Base-by-base conservation (phyloP, 1,140 invertebrate species). In the Hesperophylax magnus region DNA sequence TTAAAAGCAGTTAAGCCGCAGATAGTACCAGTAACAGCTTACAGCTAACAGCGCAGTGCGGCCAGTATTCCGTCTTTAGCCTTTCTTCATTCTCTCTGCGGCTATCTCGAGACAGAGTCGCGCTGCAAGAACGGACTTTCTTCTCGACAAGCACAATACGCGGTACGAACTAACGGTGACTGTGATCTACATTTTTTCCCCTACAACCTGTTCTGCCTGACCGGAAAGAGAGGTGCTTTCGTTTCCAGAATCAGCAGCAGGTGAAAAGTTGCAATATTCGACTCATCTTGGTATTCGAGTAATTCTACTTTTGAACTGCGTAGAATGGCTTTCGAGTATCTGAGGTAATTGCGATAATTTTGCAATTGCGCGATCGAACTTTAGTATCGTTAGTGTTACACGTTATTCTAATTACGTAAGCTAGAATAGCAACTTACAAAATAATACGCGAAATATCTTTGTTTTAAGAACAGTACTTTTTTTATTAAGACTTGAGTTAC, bases 111-210 rank as follows among this genome's bases (percentile, higher is more conserved):
- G 15, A 17, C 22, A 17, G 20, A n/a, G 61, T 27, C 61, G 61
- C 22, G 61, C 18, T 27, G 34, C 34, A 39, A 6, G 34, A 39
- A 39, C 61, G 1, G 1, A 11, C 61, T 27, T 27, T 65, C 61
- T 17, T 65, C 60, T 63, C 54, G 54, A 9, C 54, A 3, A 7
- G 18, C 56, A 1, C 17, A 17, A 20, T 20, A 56, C 54, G 6
- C 54, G 7, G 18, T 22, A 3, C 11, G 24, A 7, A 31, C 17
- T 65, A 65, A 65, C 61, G 61, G 61, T 31, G 27, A 11, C 61
- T 34, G 61, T 65, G 61, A 34, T 34, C 61, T 65, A 65, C 61
- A 65, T 65, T 65, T 65, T 60, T 65, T 65, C 61, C 8, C 17
- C 17, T 34, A 9, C 17, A 65, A 65, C 61, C 61, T 24, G 61